phyloP scores from a whole-genome alignment of 30 jellyfish, hydroid and myxozoan genomes.

The Clytia hemisphaerica region DNA sequence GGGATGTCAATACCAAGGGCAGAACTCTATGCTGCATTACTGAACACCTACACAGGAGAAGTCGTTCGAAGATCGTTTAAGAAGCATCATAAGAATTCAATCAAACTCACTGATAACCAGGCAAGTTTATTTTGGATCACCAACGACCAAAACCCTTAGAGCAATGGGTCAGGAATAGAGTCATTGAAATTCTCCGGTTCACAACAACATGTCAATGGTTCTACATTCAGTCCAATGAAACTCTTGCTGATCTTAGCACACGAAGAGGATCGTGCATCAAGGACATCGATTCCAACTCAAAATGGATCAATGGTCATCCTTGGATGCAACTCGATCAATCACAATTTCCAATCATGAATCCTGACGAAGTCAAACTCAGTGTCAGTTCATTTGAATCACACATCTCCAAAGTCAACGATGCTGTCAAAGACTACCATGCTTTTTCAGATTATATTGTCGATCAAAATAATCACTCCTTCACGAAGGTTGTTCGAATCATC shows the following conservation, averaged over 20 bases:
- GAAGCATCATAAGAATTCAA: not conserved
- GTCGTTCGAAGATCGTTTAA: slow-evolving; percentile 4
- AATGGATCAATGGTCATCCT: too few species aligned
- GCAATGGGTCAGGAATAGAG: slow-evolving; percentile 12
- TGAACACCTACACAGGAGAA: not conserved
- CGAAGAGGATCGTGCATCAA: slow-evolving; percentile 4
- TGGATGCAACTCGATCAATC: too few species aligned
- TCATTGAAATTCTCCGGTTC: not conserved
- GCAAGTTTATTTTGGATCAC: not conserved
- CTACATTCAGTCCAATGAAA: slow-evolving; percentile 7
- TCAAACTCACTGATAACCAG: not conserved
- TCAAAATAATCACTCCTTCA: not conserved
- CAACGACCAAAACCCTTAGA: slow-evolving; percentile 1
- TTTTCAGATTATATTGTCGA: slow-evolving; percentile 3
- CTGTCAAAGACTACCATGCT: not conserved
- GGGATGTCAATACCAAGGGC: slow-evolving; percentile 4
- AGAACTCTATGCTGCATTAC: not conserved
- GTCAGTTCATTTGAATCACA: not conserved
- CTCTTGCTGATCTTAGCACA: slow-evolving; percentile 8
- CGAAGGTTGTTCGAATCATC: slow-evolving; percentile 8
- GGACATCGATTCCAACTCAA: not conserved
- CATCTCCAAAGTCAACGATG: not conserved
- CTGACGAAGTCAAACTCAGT: too few species aligned
- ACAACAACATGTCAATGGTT: slow-evolving; percentile 8
- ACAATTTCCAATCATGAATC: too few species aligned